Conservation (phyloP, 2,113 vertebrate species). For the Turdus rufiventris region DNA sequence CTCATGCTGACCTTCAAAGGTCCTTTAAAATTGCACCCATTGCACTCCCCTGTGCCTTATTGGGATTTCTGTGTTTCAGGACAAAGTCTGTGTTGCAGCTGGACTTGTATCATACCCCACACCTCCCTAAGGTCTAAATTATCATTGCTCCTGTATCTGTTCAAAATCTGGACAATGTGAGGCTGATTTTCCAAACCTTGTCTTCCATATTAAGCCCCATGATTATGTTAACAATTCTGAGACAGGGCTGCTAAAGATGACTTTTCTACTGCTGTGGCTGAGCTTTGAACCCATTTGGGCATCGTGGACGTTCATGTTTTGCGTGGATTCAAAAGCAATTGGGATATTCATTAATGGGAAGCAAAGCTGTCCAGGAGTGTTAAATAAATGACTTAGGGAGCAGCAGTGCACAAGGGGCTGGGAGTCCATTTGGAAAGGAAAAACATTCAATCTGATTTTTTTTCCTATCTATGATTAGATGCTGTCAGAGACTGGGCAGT, state of each 20-base stretch:
- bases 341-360: background rate
- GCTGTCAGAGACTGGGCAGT: background rate
- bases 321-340: background rate
- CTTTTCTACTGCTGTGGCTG: background rate
- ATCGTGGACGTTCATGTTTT: background rate
- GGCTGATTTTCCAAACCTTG: background rate
- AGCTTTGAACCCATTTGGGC: background rate
- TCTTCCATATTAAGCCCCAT: background rate
- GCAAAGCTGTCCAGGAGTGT: background rate
- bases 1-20: background rate
- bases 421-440: background rate
- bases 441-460: background rate
- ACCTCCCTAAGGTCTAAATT: background rate
- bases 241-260: background rate
- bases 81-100: rapidly evolving
- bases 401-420: background rate
- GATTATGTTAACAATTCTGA: background rate
- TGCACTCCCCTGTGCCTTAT: background rate
- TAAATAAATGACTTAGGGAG: background rate
- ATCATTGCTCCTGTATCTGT: background rate
- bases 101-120: background rate
- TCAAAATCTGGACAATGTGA: background rate
- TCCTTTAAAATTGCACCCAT: background rate
- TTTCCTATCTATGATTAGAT: background rate
- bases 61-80: background rate